Percentiles rank a stretch among this genome's conserved stretches.
phyloP scores from a whole-genome alignment of 1,140 invertebrate species.

The Cherax quadricarinatus region DNA sequence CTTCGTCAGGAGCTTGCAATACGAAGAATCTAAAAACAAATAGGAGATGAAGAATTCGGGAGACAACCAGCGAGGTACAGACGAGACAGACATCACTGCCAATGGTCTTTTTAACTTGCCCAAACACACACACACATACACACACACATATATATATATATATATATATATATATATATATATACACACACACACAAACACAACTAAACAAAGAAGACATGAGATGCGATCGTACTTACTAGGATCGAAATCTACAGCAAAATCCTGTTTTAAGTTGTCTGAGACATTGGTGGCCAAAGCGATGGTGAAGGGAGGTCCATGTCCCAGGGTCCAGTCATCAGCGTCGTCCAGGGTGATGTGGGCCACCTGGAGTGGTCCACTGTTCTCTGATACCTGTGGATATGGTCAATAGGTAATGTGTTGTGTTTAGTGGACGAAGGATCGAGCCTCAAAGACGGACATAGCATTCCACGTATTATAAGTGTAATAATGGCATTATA shows the following conservation, averaged over 20 bases:
- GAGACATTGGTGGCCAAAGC: constrained; percentile 38
- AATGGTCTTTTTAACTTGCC: too few relatives aligned
- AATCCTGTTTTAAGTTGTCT: constrained; percentile 18
- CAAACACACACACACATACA: too few relatives aligned
- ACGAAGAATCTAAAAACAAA: too few relatives aligned
- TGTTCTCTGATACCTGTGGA: constrained; percentile 49
- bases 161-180: too few relatives aligned
- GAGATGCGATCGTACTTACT: constrained; percentile 37
- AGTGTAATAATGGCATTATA: neutral
- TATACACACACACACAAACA: too few relatives aligned
- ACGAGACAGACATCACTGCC: too few relatives aligned
- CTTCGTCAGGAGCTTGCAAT: too few relatives aligned
- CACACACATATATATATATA: too few relatives aligned
- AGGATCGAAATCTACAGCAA: constrained; percentile 53
- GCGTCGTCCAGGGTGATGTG: constrained; percentile 64
- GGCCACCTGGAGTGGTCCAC: constrained; percentile 44
- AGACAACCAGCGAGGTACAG: too few relatives aligned
- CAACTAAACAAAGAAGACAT: too few relatives aligned
- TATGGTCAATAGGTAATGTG: neutral
- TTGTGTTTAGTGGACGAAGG: neutral
- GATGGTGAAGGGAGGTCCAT: constrained; percentile 67
- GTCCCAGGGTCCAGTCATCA: constrained; percentile 69
- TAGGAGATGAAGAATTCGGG: too few relatives aligned
- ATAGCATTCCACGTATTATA: neutral
- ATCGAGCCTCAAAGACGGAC: neutral